Evolutionary conservation across 2,797 vertebrate genomes (phyloP).

Genomic region (Peromyscus melanophrys): DNA sequence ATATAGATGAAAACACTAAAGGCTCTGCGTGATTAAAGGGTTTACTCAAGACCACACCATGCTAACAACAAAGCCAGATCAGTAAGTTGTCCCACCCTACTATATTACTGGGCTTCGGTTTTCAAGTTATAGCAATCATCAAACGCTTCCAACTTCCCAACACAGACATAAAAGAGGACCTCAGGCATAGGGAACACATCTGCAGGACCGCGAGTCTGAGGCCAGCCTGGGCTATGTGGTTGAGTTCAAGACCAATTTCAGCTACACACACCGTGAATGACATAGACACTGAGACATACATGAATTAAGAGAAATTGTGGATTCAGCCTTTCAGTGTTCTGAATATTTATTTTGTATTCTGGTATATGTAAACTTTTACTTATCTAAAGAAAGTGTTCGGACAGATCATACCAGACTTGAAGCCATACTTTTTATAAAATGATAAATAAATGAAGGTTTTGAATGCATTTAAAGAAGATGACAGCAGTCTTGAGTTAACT

Average conservation of each 20-base stretch:
- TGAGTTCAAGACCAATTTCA: background rate
- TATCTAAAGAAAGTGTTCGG: constrained; percentile 23
- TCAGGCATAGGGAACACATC: background rate
- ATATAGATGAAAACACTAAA: background rate
- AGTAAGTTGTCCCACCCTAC: background rate
- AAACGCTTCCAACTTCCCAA: background rate
- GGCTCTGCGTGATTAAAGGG: background rate
- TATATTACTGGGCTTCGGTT: background rate
- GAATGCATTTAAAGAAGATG: background rate
- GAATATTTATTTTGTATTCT: constrained; percentile 22
- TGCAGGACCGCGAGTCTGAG: background rate
- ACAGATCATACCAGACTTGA: constrained; percentile 18
- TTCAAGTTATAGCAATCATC: background rate
- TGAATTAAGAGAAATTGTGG: constrained; percentile 42
- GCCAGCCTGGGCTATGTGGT: background rate
- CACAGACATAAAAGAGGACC: background rate
- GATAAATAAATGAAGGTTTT: background rate
- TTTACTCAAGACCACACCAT: background rate
- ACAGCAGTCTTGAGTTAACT: background rate
- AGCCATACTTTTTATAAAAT: constrained; percentile 1
- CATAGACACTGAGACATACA: background rate
- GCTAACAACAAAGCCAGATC: background rate
- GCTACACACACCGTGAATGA: background rate
- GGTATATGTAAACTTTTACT: constrained; percentile 6
- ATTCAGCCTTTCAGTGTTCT: background rate